Base-by-base conservation (phyloP, 2,888 invertebrate species). In the Salpingus planirostris region DNA sequence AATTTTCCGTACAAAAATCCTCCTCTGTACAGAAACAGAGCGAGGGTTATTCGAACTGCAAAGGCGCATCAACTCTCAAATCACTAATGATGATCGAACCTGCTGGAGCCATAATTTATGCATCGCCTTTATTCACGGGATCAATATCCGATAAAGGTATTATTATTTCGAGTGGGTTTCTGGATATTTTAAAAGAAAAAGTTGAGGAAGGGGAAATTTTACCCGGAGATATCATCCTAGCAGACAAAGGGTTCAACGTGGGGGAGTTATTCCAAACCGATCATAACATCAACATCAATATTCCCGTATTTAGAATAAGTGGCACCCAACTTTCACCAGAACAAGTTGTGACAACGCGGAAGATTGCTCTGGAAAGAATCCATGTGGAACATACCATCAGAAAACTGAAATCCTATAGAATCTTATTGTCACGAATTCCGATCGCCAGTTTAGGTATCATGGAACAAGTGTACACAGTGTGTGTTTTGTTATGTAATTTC, bases 181-280 rank as follows among this genome's bases (percentile, higher is more conserved):
- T 43, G 6, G 15, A 36, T 8, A 26, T 26, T 21, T 14, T 38
- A 6, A 24, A 15, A 12, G 27, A 33, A 13, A 28, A 38, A 21
- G 24, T 38, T 18, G 41, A 39, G 21, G 15, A 15, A 10, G 29
- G 28, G 11, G 29, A 32, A 21, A 11, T 39, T 21, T 13, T 11
- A 15, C 13, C 18, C n/a, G 35, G 32, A 22, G 36, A 39, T 24
- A 36, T 29, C n/a, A 36, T 47, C 6, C 36, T 45, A 38, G 42
- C 37, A 3, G 45, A 46, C 27, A 46, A 46, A 24, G 43, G 39
- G 2, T 43, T 45, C 31, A 28, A 40, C 15, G 36, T 47, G 3
- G 36, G 35, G n/a, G n/a, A n/a, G 11, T n/a, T n/a, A n/a, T n/a
- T n/a, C n/a, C n/a, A n/a, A n/a, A n/a, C n/a, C n/a, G n/a, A n/a